Evolutionary conservation across 1,140 invertebrate genomes (phyloP).

Genomic region (Bombus haemorrhoidalis): DNA sequence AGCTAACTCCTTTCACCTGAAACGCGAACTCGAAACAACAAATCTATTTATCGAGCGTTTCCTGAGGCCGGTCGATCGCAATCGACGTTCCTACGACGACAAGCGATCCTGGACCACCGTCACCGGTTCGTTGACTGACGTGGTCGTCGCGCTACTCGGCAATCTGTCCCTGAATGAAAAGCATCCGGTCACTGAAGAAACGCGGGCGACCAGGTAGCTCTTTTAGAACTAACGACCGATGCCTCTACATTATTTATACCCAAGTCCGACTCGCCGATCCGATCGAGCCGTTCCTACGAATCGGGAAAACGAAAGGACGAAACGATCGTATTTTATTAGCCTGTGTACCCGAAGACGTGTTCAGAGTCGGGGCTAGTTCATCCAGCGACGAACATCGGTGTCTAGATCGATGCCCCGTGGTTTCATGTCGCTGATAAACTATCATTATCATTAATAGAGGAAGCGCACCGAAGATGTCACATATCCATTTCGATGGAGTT

Average conservation of each 20-base stretch:
- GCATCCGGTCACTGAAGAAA: constrained; percentile 47
- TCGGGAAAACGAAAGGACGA: constrained; percentile 62
- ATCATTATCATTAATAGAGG: constrained; percentile 18
- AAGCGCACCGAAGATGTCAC: neutral
- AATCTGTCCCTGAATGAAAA: constrained; percentile 65
- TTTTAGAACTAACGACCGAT: constrained; percentile 66
- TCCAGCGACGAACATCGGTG: neutral
- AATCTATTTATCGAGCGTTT: constrained; percentile 24
- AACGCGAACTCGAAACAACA: constrained; percentile 12
- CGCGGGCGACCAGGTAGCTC: constrained; percentile 39
- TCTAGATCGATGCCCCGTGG: neutral
- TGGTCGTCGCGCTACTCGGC: constrained; percentile 26
- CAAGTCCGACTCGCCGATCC: constrained; percentile 25
- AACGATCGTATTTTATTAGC: constrained; percentile 63
- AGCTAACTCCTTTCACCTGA: neutral
- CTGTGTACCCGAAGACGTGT: constrained; percentile 19
- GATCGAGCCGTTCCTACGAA: constrained; percentile 53
- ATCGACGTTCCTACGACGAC: constrained; percentile 15
- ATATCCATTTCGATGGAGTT: neutral
- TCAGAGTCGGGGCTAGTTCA: constrained; percentile 10
- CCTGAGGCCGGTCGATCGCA: constrained; percentile 12
- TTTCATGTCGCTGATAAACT: constrained; percentile 20
- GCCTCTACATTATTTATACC: constrained; percentile 68
- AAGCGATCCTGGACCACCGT: constrained; percentile 32
- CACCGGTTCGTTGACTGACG: constrained; percentile 38